These are phyloP conservation scores for Lasiommata megera DNA, from an alignment of 2,888 invertebrate species.

Conservation along the genomic window DNA sequence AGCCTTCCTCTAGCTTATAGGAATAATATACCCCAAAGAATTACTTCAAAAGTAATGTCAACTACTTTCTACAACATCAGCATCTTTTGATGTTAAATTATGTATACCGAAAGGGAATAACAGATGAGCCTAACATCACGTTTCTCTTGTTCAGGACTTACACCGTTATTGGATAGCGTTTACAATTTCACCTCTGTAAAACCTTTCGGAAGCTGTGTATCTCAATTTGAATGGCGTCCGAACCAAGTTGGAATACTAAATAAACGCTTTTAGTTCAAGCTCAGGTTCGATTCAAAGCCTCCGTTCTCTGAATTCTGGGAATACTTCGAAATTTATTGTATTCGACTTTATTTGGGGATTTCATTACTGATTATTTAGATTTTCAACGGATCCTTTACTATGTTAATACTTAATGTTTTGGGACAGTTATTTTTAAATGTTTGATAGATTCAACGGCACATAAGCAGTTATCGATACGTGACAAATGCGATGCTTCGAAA, in stretches of 20 bases:
- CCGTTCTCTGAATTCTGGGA: slow-evolving; percentile 21
- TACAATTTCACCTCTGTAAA: slow-evolving; percentile 32
- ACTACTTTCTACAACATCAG: neutral
- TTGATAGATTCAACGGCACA: too few species aligned
- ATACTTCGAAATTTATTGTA: slow-evolving; percentile 10
- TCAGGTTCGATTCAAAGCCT: slow-evolving; percentile 18
- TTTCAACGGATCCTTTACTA: neutral
- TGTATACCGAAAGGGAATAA: neutral
- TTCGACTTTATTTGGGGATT: slow-evolving; percentile 1
- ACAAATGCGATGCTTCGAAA: too few species aligned
- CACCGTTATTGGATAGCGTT: slow-evolving; percentile 21
- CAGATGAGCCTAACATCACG: slow-evolving; percentile 6
- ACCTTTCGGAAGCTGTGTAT: slow-evolving; percentile 34
- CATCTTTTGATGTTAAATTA: neutral
- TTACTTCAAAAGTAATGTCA: neutral
- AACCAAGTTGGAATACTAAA: slow-evolving; percentile 38
- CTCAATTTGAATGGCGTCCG: slow-evolving; percentile 39
- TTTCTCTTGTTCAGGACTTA: slow-evolving; percentile 12
- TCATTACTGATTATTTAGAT: neutral
- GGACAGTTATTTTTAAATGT: neutral
- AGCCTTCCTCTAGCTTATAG: too few species aligned
- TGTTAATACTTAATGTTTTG: slow-evolving; percentile 6
- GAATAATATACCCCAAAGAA: too few species aligned
- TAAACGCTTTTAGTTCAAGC: slow-evolving; percentile 33
- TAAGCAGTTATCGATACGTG: too few species aligned